A percentile compares a stretch with the other conserved stretches of the same genome.
phyloP scores from a whole-genome alignment of 2,797 vertebrate species.

The Acrossocheilus wenchowensis region DNA sequence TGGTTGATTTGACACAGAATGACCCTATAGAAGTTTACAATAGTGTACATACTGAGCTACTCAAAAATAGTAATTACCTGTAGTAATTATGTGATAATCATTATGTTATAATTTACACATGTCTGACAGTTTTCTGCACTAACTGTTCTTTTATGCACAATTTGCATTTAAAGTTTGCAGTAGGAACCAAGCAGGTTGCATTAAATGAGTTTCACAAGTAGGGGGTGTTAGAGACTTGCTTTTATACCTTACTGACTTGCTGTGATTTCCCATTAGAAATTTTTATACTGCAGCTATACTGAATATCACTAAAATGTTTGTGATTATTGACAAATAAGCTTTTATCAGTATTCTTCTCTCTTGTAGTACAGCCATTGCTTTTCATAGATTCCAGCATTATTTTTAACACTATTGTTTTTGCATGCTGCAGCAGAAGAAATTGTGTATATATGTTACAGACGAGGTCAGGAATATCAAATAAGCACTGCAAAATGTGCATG shows the following conservation, averaged over 20 bases:
- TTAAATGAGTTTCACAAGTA: constrained; percentile 62
- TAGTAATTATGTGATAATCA: background rate
- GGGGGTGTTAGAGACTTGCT: constrained; percentile 65
- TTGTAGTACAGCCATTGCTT: background rate
- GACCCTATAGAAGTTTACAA: background rate
- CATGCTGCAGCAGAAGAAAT: background rate
- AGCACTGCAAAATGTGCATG: background rate
- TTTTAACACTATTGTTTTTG: background rate
- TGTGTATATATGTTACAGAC: constrained; percentile 1
- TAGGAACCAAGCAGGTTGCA: constrained; percentile 35
- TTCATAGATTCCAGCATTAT: background rate
- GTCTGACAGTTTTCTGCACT: background rate
- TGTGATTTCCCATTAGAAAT: background rate
- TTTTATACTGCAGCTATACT: background rate
- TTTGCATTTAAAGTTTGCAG: background rate
- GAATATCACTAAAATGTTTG: background rate
- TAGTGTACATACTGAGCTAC: background rate
- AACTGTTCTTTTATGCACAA: background rate
- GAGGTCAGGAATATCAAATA: background rate
- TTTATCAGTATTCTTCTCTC: background rate
- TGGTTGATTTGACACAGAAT: too few relatives aligned
- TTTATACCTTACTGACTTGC: background rate
- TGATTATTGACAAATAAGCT: background rate
- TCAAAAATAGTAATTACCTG: background rate
- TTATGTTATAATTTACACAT: background rate